These are phyloP conservation scores for Gallirallus australis DNA, from an alignment of 2,797 vertebrate genomes.

Conservation along the genomic window DNA sequence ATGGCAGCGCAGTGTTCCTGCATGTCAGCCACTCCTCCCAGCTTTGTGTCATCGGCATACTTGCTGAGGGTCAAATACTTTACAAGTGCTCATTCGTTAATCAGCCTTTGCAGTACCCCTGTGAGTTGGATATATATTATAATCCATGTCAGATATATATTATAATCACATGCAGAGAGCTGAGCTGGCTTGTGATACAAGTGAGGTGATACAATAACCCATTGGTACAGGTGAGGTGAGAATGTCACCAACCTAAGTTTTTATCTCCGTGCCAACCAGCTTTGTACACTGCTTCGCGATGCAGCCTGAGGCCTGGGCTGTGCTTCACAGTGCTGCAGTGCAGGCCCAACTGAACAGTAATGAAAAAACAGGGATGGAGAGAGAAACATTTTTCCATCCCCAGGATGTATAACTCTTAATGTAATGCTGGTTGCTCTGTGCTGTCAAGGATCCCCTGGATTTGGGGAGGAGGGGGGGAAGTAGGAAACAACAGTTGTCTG, in stretches of 20 bases:
- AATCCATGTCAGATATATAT: accelerated
- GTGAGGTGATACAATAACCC: neutral
- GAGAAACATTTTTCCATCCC: neutral
- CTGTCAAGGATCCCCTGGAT: accelerated
- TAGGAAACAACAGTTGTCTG: neutral
- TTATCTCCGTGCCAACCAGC: neutral
- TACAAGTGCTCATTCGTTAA: neutral
- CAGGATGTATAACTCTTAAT: accelerated
- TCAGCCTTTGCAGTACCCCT: neutral
- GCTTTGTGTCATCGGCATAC: no score
- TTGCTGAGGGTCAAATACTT: neutral
- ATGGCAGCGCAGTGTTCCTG: no score
- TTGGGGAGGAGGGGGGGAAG: neutral
- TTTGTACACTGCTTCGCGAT: no score
- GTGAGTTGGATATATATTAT: neutral
- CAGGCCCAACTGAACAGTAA: neutral
- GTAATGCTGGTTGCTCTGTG: accelerated
- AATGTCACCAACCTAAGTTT: neutral
- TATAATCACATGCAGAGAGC: neutral
- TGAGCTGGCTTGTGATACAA: neutral
- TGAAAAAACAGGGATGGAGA: neutral
- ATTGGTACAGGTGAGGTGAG: neutral
- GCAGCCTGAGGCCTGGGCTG: neutral
- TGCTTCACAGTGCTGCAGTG: neutral
- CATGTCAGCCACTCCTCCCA: no score